Evolutionary conservation across 2,113 vertebrate species (phyloP).

Genomic region (Aviceda subcristata): DNA sequence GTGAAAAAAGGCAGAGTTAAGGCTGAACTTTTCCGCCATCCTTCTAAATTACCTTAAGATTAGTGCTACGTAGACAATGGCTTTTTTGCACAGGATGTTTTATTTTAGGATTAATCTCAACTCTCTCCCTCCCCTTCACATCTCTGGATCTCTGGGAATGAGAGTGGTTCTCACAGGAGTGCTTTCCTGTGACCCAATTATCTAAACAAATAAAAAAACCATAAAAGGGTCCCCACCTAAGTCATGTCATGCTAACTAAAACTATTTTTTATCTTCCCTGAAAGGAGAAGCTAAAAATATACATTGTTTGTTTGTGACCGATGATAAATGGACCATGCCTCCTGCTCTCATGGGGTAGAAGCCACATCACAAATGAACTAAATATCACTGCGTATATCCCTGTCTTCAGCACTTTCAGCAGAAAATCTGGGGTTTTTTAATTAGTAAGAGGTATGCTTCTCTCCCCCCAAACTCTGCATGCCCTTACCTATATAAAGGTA

Average conservation of each 20-base stretch:
- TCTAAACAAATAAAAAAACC: conserved; percentile 58
- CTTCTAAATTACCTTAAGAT: conserved; percentile 22
- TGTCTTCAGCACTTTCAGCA: background rate
- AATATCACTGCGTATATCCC: background rate
- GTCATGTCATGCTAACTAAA: conserved; percentile 34
- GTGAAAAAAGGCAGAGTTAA: conserved; percentile 8
- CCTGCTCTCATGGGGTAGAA: background rate
- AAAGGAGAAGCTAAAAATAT: conserved; percentile 53
- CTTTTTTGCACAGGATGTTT: conserved; percentile 44
- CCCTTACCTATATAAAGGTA: background rate
- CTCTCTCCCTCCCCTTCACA: conserved; percentile 29
- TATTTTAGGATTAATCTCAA: conserved; percentile 58
- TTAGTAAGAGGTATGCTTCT: background rate
- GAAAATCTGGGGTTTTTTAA: background rate
- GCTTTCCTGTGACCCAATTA: conserved; percentile 66
- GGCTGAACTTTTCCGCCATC: background rate
- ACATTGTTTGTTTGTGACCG: background rate
- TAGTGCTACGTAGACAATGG: background rate
- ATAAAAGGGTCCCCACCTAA: conserved; percentile 46
- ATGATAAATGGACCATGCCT: conserved; percentile 4
- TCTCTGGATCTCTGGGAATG: conserved; percentile 55
- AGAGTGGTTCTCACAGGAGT: conserved; percentile 59
- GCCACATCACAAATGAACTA: background rate
- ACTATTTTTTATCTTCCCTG: conserved; percentile 48
- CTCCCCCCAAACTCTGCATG: background rate